Conservation (phyloP, 2,888 invertebrate genomes). For the Latrodectus elegans region DNA sequence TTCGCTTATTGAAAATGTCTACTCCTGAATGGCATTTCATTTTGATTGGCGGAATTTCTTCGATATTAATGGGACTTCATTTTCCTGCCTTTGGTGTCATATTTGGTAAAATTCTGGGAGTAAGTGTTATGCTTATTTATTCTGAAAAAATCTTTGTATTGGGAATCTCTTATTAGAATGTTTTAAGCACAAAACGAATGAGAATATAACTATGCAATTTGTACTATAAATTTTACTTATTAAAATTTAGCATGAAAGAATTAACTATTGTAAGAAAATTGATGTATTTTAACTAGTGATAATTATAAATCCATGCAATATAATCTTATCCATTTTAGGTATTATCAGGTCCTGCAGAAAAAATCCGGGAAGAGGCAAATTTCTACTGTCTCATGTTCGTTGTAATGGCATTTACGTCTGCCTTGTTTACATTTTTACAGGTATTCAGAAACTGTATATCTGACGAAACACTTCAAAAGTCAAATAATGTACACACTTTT, state of each 20-base stretch:
- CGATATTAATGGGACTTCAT: constrained; percentile 82
- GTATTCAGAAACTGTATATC: constrained; percentile 75
- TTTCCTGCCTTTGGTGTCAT: constrained; percentile 84
- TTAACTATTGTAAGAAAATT: too few species aligned
- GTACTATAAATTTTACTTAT: too few species aligned
- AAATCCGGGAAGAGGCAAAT: constrained; percentile 14
- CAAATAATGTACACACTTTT: not conserved
- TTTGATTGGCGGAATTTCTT: constrained; percentile 80
- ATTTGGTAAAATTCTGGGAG: constrained; percentile 83
- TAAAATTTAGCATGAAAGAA: too few species aligned
- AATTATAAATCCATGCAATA: too few species aligned
- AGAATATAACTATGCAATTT: too few species aligned
- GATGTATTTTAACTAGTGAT: too few species aligned
- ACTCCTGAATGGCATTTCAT: constrained; percentile 82
- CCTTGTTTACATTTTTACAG: constrained; percentile 81
- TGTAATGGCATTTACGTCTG: constrained; percentile 81
- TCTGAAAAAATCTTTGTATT: too few species aligned
- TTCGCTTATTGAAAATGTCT: constrained; percentile 80
- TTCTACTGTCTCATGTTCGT: constrained; percentile 79
- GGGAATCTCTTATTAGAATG: too few species aligned
- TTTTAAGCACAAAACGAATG: too few species aligned
- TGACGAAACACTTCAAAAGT: not conserved
- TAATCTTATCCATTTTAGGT: constrained; percentile 12
- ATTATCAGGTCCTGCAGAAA: constrained; percentile 3
- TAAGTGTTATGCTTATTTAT: not conserved